Conservation (phyloP, 2,888 invertebrate genomes). For the Phyllotreta cruciferae region DNA sequence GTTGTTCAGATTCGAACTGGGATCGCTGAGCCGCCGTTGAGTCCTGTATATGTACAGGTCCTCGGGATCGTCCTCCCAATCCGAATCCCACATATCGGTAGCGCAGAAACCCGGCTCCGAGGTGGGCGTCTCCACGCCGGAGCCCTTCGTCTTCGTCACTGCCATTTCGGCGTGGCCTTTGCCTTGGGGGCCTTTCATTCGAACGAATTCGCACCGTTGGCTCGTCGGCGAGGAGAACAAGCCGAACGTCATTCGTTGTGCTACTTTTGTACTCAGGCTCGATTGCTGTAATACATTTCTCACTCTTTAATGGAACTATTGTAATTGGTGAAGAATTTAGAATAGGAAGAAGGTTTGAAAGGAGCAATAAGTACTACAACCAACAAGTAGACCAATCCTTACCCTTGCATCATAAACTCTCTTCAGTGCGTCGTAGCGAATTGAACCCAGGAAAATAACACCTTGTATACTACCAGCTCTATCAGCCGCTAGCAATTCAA, state of each 20-base stretch:
- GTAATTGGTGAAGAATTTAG: not conserved
- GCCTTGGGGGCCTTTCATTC: conserved; percentile 97
- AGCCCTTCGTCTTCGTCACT: conserved; percentile 88
- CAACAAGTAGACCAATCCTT: conserved; percentile 55
- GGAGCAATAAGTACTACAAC: too few species aligned
- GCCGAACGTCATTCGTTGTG: conserved; percentile 94
- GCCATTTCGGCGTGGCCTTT: conserved; percentile 99
- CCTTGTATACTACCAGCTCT: conserved; percentile 85
- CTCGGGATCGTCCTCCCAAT: conserved; percentile 88
- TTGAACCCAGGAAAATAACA: conserved; percentile 96
- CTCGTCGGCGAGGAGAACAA: conserved; percentile 77
- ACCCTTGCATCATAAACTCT: conserved; percentile 96
- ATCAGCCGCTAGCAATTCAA: conserved; percentile 94
- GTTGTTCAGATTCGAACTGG: conserved; percentile 87
- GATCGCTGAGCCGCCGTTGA: conserved; percentile 88
- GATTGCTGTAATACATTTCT: conserved; percentile 71
- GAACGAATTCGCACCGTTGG: conserved; percentile 95
- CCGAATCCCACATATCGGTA: conserved; percentile 88
- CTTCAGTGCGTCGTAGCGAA: conserved; percentile 96
- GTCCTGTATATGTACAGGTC: conserved; percentile 79
- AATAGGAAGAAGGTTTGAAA: too few species aligned
- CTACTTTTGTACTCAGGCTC: conserved; percentile 91
- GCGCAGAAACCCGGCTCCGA: conserved; percentile 86
- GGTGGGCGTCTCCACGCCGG: conserved; percentile 93
- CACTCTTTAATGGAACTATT: too few species aligned